Evolutionary conservation across 2,797 vertebrate genomes (phyloP), one percentile per base, ranked within the genome.

Genomic region (Cynodonichthys magdalenae): DNA sequence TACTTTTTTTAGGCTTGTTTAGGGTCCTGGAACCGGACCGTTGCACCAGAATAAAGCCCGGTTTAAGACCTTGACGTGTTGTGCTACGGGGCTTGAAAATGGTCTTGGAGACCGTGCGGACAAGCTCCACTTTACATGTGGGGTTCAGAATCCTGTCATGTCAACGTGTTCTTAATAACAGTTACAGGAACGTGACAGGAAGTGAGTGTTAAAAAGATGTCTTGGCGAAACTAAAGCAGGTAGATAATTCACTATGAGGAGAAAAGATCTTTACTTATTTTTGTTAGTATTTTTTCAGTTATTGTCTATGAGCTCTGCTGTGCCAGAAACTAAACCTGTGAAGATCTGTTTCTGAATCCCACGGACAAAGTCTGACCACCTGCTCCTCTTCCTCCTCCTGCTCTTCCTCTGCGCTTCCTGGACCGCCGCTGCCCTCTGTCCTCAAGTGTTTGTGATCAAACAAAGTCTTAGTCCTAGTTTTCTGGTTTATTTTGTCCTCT

Each of bases 301-400:
- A 94, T 65, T 94, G 94, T 93, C 95, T 95, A 48, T 92, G 95
- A 81, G 90, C 93, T 75, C 91, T 90, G 85, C 92, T 92, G 82
- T 92, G 94, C 92, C 94, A 96, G 62, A 87, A 87, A 59, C 93
- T 79, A 55, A 92, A 87, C 73, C 93, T 95, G 86, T 94, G 79
- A 39, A 83, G 94, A 89, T 93, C 94, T 42, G 91, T 89, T 79
- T 95, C 94, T 15, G 88, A 69, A 64, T 78, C 75, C 88, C 87
- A 91, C 29, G 83, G 77, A 71, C 52, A 78, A 59, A 79, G 84
- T 76, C 66, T 81, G 69, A 19, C 68, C 41, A 20, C 48, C 24
- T 57, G 67, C 48, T 74, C 83, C 49, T 82, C 83, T 47, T 85
- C 87, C 6, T 82, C 84, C 0, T 77, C 81, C 0, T 79, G 80